Conservation (phyloP, 2,888 invertebrate genomes). For the Lepetodrilus schrolli region DNA sequence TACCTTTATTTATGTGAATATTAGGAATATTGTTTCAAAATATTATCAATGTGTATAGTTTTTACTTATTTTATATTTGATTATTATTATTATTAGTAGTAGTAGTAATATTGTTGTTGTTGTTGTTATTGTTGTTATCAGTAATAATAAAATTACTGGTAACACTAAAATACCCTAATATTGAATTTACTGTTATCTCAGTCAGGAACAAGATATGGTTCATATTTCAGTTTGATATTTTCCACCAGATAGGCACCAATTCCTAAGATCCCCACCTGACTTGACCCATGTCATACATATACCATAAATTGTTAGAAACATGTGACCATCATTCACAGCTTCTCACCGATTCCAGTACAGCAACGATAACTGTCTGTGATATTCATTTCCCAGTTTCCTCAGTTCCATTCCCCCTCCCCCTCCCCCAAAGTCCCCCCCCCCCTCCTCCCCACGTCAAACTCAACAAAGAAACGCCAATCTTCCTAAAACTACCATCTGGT, state of each 20-base stretch:
- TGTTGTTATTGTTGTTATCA: too few species aligned
- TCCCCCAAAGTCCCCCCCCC: background rate
- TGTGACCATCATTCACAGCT: background rate
- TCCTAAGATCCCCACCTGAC: background rate
- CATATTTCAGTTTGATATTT: constrained; percentile 8
- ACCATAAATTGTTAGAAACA: constrained; percentile 1
- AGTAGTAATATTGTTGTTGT: too few species aligned
- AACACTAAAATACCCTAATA: too few species aligned
- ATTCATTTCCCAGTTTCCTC: background rate
- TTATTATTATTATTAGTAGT: too few species aligned
- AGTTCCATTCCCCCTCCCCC: background rate
- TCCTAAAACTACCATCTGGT: constrained; percentile 26
- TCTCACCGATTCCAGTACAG: background rate
- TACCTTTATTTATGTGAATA: too few species aligned
- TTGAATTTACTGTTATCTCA: too few species aligned
- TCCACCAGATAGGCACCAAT: background rate
- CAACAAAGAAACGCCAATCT: constrained; percentile 18
- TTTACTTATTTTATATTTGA: too few species aligned
- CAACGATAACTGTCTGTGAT: background rate
- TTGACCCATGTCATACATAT: background rate
- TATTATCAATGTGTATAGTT: too few species aligned
- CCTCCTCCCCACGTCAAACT: background rate
- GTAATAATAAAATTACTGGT: too few species aligned
- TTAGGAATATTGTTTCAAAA: too few species aligned
- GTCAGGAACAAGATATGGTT: too few species aligned